Conservation (phyloP, 2,888 invertebrate species). For the Lutraria lutraria region DNA sequence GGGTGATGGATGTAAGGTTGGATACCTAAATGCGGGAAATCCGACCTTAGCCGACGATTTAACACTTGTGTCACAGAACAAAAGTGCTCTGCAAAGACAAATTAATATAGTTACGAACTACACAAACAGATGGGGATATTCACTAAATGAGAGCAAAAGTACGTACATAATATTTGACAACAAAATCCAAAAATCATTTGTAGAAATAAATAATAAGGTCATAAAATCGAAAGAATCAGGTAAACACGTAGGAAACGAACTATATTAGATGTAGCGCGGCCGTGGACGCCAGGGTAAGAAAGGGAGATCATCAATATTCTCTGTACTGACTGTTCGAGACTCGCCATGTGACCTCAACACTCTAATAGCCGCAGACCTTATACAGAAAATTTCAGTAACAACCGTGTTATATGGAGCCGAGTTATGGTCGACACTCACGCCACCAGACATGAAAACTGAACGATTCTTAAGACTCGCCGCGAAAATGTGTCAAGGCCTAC, state of each 20-base stretch:
- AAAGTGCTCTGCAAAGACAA: neutral
- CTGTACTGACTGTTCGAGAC: neutral
- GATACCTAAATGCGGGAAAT: neutral
- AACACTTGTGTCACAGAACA: neutral
- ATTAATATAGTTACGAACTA: neutral
- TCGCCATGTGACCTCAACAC: neutral
- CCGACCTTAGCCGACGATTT: conserved; percentile 32
- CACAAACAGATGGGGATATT: conserved; percentile 23
- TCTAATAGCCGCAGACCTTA: neutral
- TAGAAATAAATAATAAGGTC: neutral
- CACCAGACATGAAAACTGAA: neutral
- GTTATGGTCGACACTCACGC: conserved; percentile 21
- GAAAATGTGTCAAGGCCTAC: no score
- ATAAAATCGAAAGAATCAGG: neutral
- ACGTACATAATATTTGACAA: neutral
- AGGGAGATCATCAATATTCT: conserved; percentile 30
- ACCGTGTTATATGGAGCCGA: conserved; percentile 25
- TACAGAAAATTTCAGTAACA: neutral
- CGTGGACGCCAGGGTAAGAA: conserved; percentile 1
- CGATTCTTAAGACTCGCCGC: neutral
- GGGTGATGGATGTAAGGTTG: neutral
- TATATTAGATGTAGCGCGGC: no score
- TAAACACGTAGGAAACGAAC: conserved; percentile 29
- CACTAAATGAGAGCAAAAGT: conserved; percentile 16
- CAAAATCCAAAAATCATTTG: neutral